Base-by-base conservation (phyloP, 2,888 invertebrate genomes). In the Galerucella pusilla region DNA sequence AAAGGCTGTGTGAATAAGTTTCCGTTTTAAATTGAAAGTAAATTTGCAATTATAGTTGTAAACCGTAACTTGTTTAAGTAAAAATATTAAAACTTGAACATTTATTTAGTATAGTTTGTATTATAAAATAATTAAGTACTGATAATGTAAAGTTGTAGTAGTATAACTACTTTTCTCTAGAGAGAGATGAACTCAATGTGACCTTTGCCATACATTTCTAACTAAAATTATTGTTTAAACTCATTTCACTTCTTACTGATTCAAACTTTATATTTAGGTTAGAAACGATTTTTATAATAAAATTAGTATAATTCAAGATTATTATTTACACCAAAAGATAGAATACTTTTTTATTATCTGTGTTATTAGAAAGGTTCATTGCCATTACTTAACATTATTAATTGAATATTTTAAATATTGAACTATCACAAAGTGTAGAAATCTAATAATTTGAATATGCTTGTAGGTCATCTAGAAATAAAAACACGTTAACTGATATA, bases 121-220 rank as follows among this genome's bases (percentile, higher is more conserved):
- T 42, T 42, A 42, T 7, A 42, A 42, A 42, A 42, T 42, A 42
- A 42, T 42, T 42, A 42, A 7, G 7, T 42, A 42, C 35, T 42
- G 35, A 42, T 42, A 42, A 42, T 42, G 9, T 42, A 42, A 7
- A 42, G 35, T 42, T 42, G 35, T 42, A 42, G 35, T 42, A 42
- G 35, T 42, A 42, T 42, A 42, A 49, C 49, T 49, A 12, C 14
- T 49, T 49, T 54, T 54, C 14, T 54, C 12, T 54, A 54, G 14
- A 54, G n/a, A n/a, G n/a, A 54, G n/a, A 54, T 54, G n/a, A 54
- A n/a, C n/a, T n/a, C 7, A 54, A n/a, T 54, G 54, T 54, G 54
- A 54, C 54, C 54, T 54, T 54, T 54, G 54, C 54, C n/a, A 54
- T n/a, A 54, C 4, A 54, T 54, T 54, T 54, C n/a, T 54, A n/a